Evolutionary conservation across 2,888 invertebrate genomes (phyloP).

Genomic region (Palloptera scutellata): DNA sequence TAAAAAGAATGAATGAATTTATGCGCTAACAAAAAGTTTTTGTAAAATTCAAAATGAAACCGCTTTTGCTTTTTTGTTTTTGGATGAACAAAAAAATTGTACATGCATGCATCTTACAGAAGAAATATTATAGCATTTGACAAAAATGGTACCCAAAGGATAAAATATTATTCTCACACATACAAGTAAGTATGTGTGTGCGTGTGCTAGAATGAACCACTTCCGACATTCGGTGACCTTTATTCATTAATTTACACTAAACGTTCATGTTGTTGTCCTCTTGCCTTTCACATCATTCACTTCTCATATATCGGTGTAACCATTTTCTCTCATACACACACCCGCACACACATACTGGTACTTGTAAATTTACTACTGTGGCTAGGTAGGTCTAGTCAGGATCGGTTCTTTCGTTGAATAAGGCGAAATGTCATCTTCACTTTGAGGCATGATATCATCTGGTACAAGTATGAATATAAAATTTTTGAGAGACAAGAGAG

Average conservation of each 20-base stretch:
- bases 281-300: not conserved
- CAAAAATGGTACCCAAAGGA: conserved; percentile 26
- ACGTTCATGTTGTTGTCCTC: not conserved
- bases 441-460: too few species aligned
- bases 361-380: too few species aligned
- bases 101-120: not conserved
- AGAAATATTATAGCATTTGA: conserved; percentile 10
- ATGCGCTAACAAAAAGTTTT: not conserved
- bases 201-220: not conserved
- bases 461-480: too few species aligned
- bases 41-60: not conserved
- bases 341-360: conserved; percentile 5
- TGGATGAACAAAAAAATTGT: not conserved
- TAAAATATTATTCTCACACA: conserved; percentile 7
- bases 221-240: conserved; percentile 20
- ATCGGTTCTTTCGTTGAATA: too few species aligned
- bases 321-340: not conserved
- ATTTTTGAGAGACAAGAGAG: too few species aligned
- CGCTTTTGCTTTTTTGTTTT: not conserved
- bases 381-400: too few species aligned
- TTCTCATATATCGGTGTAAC: not conserved
- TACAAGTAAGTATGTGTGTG: not conserved
- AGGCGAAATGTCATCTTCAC: too few species aligned
- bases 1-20: not conserved
- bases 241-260: conserved; percentile 22